A percentile compares a stretch with the other conserved stretches of the same genome.
Conservation (phyloP, 2,888 invertebrate species). For the Thyatira batis region DNA sequence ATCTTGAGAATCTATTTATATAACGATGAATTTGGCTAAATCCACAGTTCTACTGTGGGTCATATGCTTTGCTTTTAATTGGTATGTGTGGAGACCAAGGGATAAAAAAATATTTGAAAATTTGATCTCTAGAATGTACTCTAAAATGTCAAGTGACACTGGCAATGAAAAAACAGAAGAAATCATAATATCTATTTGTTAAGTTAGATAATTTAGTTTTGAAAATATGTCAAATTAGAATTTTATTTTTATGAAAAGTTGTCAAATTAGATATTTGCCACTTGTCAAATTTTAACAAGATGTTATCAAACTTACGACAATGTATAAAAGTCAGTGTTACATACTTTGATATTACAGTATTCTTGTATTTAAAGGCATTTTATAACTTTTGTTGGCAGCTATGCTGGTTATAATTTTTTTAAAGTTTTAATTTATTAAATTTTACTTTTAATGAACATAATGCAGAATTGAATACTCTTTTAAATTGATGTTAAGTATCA, state of each 20-base stretch:
- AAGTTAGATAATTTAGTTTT: constrained; percentile 13
- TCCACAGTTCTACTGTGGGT: neutral
- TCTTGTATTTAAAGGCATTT: neutral
- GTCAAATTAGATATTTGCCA: too few relatives aligned
- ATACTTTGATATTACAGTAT: neutral
- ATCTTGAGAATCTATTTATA: neutral
- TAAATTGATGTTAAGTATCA: neutral
- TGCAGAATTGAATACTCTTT: neutral
- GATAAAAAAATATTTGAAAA: neutral
- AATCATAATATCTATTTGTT: too few relatives aligned
- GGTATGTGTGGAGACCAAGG: neutral
- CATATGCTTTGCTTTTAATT: neutral
- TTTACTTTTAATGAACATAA: neutral
- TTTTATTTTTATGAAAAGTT: constrained; percentile 4
- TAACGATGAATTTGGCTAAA: neutral
- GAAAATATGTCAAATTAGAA: constrained; percentile 9
- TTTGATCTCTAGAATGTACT: neutral
- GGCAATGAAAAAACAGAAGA: too few relatives aligned
- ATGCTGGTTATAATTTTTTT: constrained; percentile 20
- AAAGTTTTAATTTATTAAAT: neutral
- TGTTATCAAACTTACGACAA: too few relatives aligned
- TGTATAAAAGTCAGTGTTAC: neutral
- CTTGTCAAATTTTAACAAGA: too few relatives aligned
- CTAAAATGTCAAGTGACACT: neutral
- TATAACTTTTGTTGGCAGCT: constrained; percentile 22